Base-by-base conservation (phyloP, 2,797 vertebrate species). In the Epinephelus awoara region DNA sequence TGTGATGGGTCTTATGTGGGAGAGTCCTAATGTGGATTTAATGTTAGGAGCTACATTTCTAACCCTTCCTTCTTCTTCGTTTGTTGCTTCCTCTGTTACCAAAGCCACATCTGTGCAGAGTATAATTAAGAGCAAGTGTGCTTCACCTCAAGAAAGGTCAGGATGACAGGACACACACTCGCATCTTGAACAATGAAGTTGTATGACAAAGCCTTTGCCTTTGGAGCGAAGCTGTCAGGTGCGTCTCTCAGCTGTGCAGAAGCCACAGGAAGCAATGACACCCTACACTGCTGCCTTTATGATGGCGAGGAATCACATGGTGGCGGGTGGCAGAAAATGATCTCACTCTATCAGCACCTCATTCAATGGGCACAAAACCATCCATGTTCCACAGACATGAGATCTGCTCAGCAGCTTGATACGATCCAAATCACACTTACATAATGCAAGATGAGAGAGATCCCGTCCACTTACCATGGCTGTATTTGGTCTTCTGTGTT, bases 391-490 rank as follows among this genome's bases (percentile, higher is more conserved):
- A 72, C 0, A 59, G 80, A 78, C 66, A 72, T 25, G 27, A 72
- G 72, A 81, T 73, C 78, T 67, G 21, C 12, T 74, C 19, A 18
- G 40, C 51, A 14, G 47, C 46, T 59, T 47, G 40, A 73, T 18
- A 63, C 44, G 59, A 51, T 40, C 13, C 14, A 13, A 19, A 71
- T 13, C 73, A 62, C 27, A 51, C 63, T 72, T 64, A 72, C 46
- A 75, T 68, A 75, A 73, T 8, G 40, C 63, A 55, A 71, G 18
- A 55, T 29, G n/a, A 79, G 52, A 62, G 21, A 40, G 6, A 34
- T 58, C 19, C 52, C 23, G 44, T 67, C 61, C n/a, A 83, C 93
- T 92, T 85, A 94, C 94, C 94, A 93, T 92, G 27, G 80, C 80
- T 84, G 21, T 83, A 72, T 85, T 85, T 87, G 88, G 85, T 93